Percentiles rank a stretch among this genome's conserved stretches.
Conservation (phyloP, 2,113 vertebrate genomes). For the Trematomus loennbergii region DNA sequence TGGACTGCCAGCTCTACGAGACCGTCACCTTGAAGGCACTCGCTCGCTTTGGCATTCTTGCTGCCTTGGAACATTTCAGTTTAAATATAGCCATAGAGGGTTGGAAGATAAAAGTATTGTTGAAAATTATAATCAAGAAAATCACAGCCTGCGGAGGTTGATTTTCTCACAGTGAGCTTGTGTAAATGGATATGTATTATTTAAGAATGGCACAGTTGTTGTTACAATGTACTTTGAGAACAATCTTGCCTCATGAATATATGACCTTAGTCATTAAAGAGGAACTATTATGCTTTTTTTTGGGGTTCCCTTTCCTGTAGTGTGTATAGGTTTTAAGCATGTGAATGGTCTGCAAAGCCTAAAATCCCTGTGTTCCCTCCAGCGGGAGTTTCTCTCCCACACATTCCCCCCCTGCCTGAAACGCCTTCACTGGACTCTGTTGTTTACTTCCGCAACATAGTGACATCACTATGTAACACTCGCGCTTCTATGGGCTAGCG, state of each 20-base stretch:
- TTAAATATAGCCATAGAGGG: conserved; percentile 36
- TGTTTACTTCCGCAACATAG: no score
- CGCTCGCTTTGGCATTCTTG: conserved; percentile 33
- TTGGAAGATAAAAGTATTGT: conserved; percentile 30
- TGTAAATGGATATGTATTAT: not conserved
- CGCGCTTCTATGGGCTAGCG: no score
- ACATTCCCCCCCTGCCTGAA: no score
- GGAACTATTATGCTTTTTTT: no score
- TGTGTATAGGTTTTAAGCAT: no score
- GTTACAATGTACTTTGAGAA: not conserved
- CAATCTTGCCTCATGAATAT: not conserved
- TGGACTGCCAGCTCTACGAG: conserved; percentile 42
- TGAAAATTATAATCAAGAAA: conserved; percentile 13
- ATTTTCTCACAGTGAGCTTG: not conserved
- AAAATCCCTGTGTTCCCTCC: no score
- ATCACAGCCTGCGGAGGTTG: not conserved
- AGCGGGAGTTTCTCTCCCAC: no score
- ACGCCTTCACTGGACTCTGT: no score
- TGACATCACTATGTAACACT: no score
- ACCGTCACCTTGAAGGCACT: conserved; percentile 52
- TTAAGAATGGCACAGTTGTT: not conserved
- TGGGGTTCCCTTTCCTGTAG: no score
- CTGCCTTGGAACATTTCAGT: conserved; percentile 41
- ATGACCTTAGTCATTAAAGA: no score
- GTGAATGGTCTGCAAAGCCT: not conserved